A percentile compares a stretch with the other conserved stretches of the same genome.
phyloP scores from a whole-genome alignment of 2,888 invertebrate species.

The Yponomeuta malinellus region DNA sequence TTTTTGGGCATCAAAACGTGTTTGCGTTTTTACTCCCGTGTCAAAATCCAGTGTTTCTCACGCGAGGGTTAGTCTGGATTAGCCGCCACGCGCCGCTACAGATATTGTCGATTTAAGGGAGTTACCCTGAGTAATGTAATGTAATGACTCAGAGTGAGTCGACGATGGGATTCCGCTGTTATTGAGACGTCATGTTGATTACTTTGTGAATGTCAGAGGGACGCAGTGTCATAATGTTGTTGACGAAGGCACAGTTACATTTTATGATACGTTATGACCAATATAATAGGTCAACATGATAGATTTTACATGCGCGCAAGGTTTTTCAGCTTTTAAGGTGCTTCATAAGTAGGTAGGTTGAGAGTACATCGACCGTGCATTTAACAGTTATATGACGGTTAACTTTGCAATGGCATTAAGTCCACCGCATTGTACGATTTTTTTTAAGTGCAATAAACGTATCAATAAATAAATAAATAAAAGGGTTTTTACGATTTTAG shows the following conservation, averaged over 20 bases:
- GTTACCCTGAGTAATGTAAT: constrained; percentile 4
- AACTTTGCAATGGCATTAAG: too few species aligned
- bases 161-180: constrained; percentile 2
- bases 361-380: too few species aligned
- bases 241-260: not conserved
- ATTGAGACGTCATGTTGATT: not conserved
- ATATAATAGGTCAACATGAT: too few species aligned
- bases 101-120: constrained; percentile 65
- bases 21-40: constrained; percentile 5
- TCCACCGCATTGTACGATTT: too few species aligned
- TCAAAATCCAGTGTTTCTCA: constrained; percentile 69
- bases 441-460: too few species aligned
- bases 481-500: too few species aligned
- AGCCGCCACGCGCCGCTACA: constrained; percentile 65
- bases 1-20: not conserved
- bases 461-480: too few species aligned
- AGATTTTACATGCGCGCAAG: too few species aligned
- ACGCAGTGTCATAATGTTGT: not conserved
- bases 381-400: too few species aligned
- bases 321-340: too few species aligned
- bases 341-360: too few species aligned
- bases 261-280: too few species aligned
- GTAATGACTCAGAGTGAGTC: constrained; percentile 11
- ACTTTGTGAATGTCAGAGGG: not conserved
- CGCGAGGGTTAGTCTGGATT: constrained; percentile 67